Base-by-base conservation (phyloP, 1,140 invertebrate species). In the Druon quercuslanigerum region DNA sequence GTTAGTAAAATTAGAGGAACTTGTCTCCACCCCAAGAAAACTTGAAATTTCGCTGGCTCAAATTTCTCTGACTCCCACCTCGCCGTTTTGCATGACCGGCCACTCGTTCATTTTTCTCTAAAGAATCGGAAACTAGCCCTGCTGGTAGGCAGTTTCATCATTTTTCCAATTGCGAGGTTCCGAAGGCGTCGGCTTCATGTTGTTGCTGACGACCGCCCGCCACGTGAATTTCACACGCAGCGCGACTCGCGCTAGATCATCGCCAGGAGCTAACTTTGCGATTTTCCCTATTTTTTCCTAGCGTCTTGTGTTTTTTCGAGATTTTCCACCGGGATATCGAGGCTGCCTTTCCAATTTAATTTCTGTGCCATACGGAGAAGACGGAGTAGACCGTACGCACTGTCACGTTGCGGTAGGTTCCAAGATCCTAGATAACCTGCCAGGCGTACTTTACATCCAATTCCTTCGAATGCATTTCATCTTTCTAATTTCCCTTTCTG, bases 1-100 rank as follows among this genome's bases (percentile, higher is more conserved):
- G 94, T 94, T 90, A 93, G 92, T 92, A 71, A 19, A 52, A 52
- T 16, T 60, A 12, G 16, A n/a, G 12, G 25, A 17, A 19, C 1
- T 60, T 72, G 14, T 57, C 20, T 51, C 2, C 33, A 25, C 13
- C 4, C 5, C n/a, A 50, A 9, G 19, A 51, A 71, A 50, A 17
- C 17, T 12, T 51, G 0, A n/a, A n/a, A 14, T 33, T 33, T 4
- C 25, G 6, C 9, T 2, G 7, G 25, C 33, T 25, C 13, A 0
- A 14, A 46, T 16, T 66, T 46, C 13, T n/a, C 25, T 16, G 14
- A 12, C 25, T 66, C 2, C 14, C 33, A 14, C 25, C 60, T 66
- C 33, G 16, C 14, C 60, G 33, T 40, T 66, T n/a, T 46, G 33
- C 33, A 66, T 13, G 25, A 66, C 16, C 25, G 25, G 60, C 0